A percentile compares a stretch with the other conserved stretches of the same genome.
Conservation (phyloP, 2,113 vertebrate species). For the Okapia johnstoni region DNA sequence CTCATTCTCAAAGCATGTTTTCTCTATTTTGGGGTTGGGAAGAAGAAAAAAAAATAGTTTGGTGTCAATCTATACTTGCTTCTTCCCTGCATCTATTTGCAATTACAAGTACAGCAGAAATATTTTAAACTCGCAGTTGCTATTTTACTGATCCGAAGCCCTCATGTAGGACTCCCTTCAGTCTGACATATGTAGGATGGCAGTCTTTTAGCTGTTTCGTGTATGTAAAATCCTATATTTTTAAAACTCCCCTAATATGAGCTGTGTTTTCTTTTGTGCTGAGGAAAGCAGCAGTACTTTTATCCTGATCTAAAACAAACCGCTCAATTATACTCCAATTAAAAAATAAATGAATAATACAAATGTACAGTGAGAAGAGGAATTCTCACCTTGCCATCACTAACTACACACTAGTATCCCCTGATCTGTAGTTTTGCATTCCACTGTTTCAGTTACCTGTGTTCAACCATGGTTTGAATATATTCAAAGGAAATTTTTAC, state of each 20-base stretch:
- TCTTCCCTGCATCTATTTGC: not conserved
- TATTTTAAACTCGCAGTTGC: not conserved
- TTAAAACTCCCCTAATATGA: not conserved
- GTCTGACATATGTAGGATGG: no score
- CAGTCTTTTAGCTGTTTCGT: not conserved
- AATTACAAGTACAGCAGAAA: not conserved
- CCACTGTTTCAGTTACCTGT: not conserved
- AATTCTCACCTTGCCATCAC: not conserved
- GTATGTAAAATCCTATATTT: not conserved
- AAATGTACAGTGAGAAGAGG: not conserved
- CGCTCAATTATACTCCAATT: not conserved
- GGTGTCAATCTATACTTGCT: not conserved
- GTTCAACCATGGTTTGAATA: not conserved
- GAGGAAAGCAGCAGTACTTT: not conserved
- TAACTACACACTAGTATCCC: not conserved
- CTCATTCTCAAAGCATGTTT: not conserved
- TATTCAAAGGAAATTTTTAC: not conserved
- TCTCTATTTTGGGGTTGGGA: not conserved
- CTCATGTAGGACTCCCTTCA: not conserved
- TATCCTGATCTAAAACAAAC: not conserved
- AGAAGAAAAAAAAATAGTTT: not conserved
- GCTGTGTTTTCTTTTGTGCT: not conserved
- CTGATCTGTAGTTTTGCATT: not conserved
- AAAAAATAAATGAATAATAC: not conserved
- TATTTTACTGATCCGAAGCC: not conserved